Conservation (phyloP, 2,113 vertebrate species). For the Cyprinus carpio region DNA sequence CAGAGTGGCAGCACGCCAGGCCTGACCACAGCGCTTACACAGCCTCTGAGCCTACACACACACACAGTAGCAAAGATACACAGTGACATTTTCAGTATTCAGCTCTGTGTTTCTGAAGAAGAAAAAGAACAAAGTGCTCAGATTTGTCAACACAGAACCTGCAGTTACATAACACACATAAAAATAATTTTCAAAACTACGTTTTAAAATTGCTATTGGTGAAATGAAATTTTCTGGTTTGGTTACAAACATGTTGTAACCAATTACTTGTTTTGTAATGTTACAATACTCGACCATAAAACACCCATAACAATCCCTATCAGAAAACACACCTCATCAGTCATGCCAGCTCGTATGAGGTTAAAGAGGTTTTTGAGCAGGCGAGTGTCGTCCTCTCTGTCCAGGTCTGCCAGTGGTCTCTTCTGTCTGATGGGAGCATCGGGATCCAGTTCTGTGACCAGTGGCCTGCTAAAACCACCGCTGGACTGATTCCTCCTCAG, state of each 20-base stretch:
- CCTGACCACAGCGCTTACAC: constrained; percentile 95
- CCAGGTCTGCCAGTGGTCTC: constrained; percentile 92
- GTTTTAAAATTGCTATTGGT: no score
- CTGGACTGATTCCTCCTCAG: constrained; percentile 76
- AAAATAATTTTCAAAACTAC: not conserved
- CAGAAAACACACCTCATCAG: constrained; percentile 82
- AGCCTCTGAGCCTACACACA: constrained; percentile 86
- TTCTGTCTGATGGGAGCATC: constrained; percentile 95
- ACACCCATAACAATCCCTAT: not conserved
- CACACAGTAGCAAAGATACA: constrained; percentile 26
- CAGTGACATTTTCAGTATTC: not conserved
- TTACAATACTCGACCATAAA: not conserved
- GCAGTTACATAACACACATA: not conserved
- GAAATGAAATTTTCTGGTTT: no score
- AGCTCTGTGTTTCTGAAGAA: not conserved
- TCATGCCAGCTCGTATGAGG: constrained; percentile 95
- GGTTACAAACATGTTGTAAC: no score
- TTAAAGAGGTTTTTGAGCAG: constrained; percentile 92
- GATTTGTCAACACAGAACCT: constrained; percentile 5
- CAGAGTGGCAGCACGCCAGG: constrained; percentile 95
- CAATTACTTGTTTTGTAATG: not conserved
- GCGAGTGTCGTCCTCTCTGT: constrained; percentile 89
- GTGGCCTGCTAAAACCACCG: constrained; percentile 77
- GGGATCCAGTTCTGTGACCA: constrained; percentile 96
- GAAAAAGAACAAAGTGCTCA: not conserved